These are phyloP conservation scores for Coboldia fuscipes DNA, from an alignment of 1,140 invertebrate species.

Conservation along the genomic window DNA sequence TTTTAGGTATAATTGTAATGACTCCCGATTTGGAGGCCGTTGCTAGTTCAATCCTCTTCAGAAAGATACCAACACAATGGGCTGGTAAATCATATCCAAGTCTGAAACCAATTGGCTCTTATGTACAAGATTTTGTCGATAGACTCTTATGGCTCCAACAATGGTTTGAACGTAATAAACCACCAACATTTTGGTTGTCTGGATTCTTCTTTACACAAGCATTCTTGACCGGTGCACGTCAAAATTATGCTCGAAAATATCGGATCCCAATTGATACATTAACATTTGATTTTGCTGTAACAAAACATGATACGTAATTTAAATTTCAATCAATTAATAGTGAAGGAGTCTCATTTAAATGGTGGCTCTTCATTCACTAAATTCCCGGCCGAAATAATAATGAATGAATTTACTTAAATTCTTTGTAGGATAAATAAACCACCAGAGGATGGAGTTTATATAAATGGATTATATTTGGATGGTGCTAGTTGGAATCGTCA, in stretches of 20 bases:
- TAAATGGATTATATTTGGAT: constrained; percentile 64
- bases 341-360: constrained; percentile 30
- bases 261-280: constrained; percentile 75
- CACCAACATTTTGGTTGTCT: constrained; percentile 72
- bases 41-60: constrained; percentile 40
- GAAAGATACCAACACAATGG: constrained; percentile 64
- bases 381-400: constrained; percentile 13
- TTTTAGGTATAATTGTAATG: constrained; percentile 47
- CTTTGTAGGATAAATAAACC: constrained; percentile 9
- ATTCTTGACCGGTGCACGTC: constrained; percentile 77
- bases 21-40: constrained; percentile 57
- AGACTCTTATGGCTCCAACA: constrained; percentile 50
- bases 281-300: constrained; percentile 56
- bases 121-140: constrained; percentile 64
- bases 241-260: constrained; percentile 76
- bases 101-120: constrained; percentile 69
- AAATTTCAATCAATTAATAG: constrained; percentile 47
- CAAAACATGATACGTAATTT: constrained; percentile 23
- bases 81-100: constrained; percentile 69
- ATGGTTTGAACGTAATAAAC: constrained; percentile 63
- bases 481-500: constrained; percentile 62
- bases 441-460: constrained; percentile 55
- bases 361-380: constrained; percentile 11
- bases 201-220: constrained; percentile 91
- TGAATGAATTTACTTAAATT: constrained; percentile 5